A percentile compares a stretch with the other conserved stretches of the same genome.
phyloP scores from a whole-genome alignment of 2,113 vertebrate species.

The Sylvietta virens region DNA sequence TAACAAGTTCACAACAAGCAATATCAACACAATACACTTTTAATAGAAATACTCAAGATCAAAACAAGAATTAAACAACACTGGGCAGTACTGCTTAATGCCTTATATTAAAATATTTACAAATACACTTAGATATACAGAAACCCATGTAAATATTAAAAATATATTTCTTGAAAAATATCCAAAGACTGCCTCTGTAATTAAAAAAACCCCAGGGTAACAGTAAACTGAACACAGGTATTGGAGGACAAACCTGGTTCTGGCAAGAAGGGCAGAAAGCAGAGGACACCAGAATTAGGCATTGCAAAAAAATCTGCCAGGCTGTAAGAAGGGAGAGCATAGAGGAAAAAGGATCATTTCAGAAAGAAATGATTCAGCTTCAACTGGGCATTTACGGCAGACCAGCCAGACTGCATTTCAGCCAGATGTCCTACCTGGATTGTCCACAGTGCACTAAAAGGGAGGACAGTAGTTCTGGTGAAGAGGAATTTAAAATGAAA shows the following conservation, averaged over 20 bases:
- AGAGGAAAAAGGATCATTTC: neutral
- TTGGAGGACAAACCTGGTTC: neutral
- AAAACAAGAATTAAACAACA: neutral
- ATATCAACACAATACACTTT: neutral
- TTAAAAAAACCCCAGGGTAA: neutral
- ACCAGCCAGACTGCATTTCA: neutral
- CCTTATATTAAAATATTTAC: neutral
- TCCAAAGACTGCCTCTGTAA: neutral
- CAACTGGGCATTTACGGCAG: neutral
- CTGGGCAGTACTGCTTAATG: neutral
- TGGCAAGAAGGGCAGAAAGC: neutral
- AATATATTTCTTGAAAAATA: neutral
- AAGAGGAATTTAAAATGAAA: neutral
- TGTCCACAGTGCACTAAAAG: neutral
- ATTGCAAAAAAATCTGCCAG: neutral
- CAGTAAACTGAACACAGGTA: neutral
- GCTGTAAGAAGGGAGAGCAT: neutral
- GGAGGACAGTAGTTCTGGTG: neutral
- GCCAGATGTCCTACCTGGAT: neutral
- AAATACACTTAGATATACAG: neutral
- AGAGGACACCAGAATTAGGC: neutral
- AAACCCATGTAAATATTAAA: neutral
- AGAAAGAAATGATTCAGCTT: neutral
- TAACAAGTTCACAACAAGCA: neutral
- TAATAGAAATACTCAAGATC: neutral